Evolutionary conservation across 2,113 vertebrate genomes (phyloP), one percentile per base, ranked within the genome.

Genomic region (Mesoclemmys tuberculata): DNA sequence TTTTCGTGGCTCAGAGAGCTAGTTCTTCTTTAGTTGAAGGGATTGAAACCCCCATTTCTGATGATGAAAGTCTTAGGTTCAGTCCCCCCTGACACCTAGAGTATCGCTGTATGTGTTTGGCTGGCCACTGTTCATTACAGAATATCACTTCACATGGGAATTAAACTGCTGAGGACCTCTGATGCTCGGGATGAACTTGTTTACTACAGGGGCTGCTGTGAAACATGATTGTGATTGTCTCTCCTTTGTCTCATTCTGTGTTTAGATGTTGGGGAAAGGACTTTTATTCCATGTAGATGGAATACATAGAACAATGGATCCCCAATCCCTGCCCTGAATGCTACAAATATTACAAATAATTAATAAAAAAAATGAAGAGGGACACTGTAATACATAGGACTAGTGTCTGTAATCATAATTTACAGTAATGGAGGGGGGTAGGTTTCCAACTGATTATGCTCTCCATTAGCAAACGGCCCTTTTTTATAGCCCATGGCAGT

Each of bases 51-150:
- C 2, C 3, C 11, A 21, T 44, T 88, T 82, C 88, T 54, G 41
- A 31, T 85, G 49, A 26, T 49, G 38, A 80, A 71, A 82, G 21
- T 5, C 51, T 14, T 46, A 1, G 10, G 0, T 18, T 82, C 64
- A 38, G n/a, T 16, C 2, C 46, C 5, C 78, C 51, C 82, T 58
- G 64, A 88, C 55, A 77, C 22, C 3, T 35, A 68, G 56, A 80
- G 46, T 56, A 21, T 77, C 61, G 55, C 31, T 18, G 61, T 35
- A 31, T 64, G 31, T 35, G 29, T 58, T 58, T 35, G 61, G 14
- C 18, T 64, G 61, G 29, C 61, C 29, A 64, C 31, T 35, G 31
- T 35, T 64, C 29, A 35, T 64, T 64, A 35, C 61, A 64, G 61
- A 64, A 35, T 64, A 35, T 18, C 61, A 64, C 61, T 64, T 31